Conservation (phyloP, 2,888 invertebrate species). For the Tipula confusa region DNA sequence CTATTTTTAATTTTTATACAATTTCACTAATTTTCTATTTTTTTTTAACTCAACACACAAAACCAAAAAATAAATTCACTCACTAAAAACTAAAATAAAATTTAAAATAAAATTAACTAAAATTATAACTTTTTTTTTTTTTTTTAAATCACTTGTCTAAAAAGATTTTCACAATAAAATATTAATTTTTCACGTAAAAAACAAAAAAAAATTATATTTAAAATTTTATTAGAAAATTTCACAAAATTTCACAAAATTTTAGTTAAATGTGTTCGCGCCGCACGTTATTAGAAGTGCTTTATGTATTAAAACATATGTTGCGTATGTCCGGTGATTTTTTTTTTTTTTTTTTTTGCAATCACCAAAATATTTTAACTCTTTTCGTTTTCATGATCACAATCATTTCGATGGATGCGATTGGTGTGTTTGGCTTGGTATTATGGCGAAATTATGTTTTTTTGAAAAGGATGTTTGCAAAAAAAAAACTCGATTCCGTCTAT, state of each 20-base stretch:
- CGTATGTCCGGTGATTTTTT: background rate
- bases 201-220: background rate
- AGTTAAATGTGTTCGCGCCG: background rate
- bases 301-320: background rate
- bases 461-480: background rate
- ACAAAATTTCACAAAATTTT: too few relatives aligned
- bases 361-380: background rate
- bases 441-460: background rate
- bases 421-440: background rate
- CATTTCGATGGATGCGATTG: background rate
- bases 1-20: background rate
- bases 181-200: background rate
- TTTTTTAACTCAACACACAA: background rate
- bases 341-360: too few relatives aligned
- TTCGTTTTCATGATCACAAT: background rate
- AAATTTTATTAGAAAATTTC: background rate
- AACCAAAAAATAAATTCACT: slow-evolving; percentile 20
- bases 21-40: background rate
- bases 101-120: background rate
- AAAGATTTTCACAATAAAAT: background rate
- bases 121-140: background rate
- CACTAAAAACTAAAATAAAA: background rate
- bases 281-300: background rate
- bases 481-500: background rate
- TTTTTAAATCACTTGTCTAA: background rate